Evolutionary conservation across 2,797 vertebrate species (phyloP).

Genomic region (Tauraco hartlaubi): DNA sequence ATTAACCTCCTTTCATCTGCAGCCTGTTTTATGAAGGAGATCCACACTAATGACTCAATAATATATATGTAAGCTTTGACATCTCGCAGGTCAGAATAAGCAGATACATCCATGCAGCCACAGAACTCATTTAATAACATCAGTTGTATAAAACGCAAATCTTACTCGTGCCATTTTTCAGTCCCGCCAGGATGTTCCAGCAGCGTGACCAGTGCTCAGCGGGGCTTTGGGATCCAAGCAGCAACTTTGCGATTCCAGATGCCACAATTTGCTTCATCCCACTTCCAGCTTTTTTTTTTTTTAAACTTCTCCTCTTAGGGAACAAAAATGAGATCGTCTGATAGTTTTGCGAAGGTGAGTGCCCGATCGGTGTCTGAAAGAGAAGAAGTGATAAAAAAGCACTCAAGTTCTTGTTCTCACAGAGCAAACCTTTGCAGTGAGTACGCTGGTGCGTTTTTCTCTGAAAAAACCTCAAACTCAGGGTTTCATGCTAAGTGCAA

Average conservation of each 20-base stretch:
- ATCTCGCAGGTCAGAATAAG: background rate
- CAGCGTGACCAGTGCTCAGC: background rate
- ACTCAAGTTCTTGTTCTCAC: background rate
- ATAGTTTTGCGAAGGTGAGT: background rate
- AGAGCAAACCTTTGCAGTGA: background rate
- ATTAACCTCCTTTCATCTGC: background rate
- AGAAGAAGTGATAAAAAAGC: conserved; percentile 3
- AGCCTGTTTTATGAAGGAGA: background rate
- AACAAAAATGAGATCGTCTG: background rate
- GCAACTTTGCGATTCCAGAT: background rate
- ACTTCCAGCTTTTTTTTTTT: background rate
- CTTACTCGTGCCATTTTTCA: background rate
- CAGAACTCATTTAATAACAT: background rate
- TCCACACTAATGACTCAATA: accelerated
- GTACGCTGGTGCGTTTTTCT: background rate
- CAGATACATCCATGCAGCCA: background rate
- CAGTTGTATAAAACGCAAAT: background rate
- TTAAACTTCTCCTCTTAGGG: background rate
- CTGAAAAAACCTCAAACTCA: background rate
- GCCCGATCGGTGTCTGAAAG: background rate
- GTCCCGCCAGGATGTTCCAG: background rate
- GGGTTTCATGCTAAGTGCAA: background rate
- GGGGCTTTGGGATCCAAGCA: background rate
- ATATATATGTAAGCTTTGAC: background rate
- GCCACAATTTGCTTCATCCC: background rate